Base-by-base conservation (phyloP, 2,113 vertebrate genomes). In the Mesoclemmys tuberculata region DNA sequence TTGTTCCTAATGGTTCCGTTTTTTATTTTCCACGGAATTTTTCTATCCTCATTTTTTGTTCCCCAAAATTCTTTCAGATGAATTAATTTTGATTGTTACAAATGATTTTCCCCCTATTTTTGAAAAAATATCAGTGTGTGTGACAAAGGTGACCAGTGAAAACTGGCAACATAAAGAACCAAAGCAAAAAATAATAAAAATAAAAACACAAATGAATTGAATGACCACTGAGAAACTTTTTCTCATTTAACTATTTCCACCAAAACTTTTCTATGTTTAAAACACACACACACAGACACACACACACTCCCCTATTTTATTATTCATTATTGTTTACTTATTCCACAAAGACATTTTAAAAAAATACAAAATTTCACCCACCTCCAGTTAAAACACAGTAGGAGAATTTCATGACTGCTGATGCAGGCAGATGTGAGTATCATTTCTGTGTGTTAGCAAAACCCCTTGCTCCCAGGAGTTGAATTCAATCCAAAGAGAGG, bases 151-250 rank as follows among this genome's bases (percentile, higher is more conserved):
- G 71, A 75, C 5, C 71, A 75, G 41, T 44, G 24, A 75, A 75
- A 75, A 46, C 16, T 44, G 77, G 14, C 81, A 78, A 55, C 49
- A 29, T 7, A 24, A 13, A 80, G 14, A 82, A 55, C 44, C 9
- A 41, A 87, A 10, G 8, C 11, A 74, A 77, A 74, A 78, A 85
- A 87, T 71, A 77, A 49, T 79, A 61, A 6, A 48, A 80, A 54
- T 31, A 5, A 83, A 46, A 89, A 26, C 3, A 18, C 26, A 16
- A 3, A 27, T 80, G 61, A 21, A 80, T 79, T 48, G 27, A 58
- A 13, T 31, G 56, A 21, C 54, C n/a, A 56, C 46, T 27, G 13
- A 58, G 11, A 29, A 38, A 51, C 64, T 82, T 41, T 0, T 0
- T 27, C 29, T 51, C 31, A 56, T 26, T 8, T 27, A 85, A 88